Conservation (phyloP, 2,113 vertebrate species). For the Gallinago paraguaiae region DNA sequence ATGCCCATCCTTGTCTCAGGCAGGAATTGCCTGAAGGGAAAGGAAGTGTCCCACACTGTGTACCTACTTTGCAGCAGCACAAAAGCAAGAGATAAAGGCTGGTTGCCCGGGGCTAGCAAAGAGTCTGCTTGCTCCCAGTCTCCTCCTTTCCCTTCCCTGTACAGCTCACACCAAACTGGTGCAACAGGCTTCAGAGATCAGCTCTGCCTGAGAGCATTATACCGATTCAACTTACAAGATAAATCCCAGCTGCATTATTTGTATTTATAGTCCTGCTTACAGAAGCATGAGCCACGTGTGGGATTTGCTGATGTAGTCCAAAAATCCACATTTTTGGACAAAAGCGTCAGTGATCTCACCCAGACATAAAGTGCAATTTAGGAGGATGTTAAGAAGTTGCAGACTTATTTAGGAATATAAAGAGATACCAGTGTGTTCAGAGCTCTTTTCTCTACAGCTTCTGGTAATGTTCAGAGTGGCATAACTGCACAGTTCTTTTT, state of each 20-base stretch:
- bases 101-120: neutral
- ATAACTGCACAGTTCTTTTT: neutral
- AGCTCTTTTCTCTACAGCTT: neutral
- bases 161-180: neutral
- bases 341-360: conserved; percentile 18
- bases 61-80: neutral
- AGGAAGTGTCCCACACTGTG: neutral
- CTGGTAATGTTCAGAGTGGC: neutral
- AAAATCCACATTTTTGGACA: conserved; percentile 66
- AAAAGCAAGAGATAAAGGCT: neutral
- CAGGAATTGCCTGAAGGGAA: neutral
- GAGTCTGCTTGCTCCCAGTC: neutral
- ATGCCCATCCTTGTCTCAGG: neutral
- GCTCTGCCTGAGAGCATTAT: conserved; percentile 39
- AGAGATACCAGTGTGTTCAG: neutral
- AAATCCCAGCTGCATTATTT: conserved; percentile 65
- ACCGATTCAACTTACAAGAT: conserved; percentile 11
- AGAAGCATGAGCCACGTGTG: conserved; percentile 49
- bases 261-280: conserved; percentile 68
- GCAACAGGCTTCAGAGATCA: conserved; percentile 43
- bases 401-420: neutral
- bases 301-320: conserved; percentile 58
- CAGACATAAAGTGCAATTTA: conserved; percentile 1
- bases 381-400: conserved; percentile 7
- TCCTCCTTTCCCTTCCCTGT: neutral